Evolutionary conservation across 1,140 invertebrate species (phyloP), one percentile per base, ranked within the genome.

Genomic region (Rhopalosiphum padi): DNA sequence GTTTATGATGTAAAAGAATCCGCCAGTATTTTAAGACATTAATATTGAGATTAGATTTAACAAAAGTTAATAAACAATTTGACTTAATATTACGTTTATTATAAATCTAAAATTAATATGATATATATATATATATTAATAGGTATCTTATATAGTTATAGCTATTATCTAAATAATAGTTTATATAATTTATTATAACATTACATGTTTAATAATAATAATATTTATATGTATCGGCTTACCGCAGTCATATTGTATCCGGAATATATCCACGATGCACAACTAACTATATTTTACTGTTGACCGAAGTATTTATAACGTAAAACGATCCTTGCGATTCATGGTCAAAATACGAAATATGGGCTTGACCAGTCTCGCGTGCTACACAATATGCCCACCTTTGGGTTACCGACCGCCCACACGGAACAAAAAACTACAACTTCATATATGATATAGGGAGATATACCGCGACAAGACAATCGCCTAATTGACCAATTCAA

Each of bases 401-500:
- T 53, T 25, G 60, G 60, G 91, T 92, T 92, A 35, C 68, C n/a
- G 43, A 30, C 37, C 53, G 89, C 89, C 89, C 53, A 90, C 89
- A 90, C 89, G 89, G 89, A 90, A 90, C 89, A 30, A 35, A 88
- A 91, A 37, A 37, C 89, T 35, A 83, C 18, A 18, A 77, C 30
- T 77, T 77, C 77, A 35, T 22, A 23, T 37, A 83, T 37, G 4
- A 83, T 37, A 83, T 23, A 21, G 35, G 21, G 77, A 37, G 18
- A 46, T 30, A 46, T 30, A 30, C 11, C 68, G n/a, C 5, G 11
- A 35, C 41, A 23, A 83, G 68, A 92, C 90, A 92, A 92, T 92
- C 90, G 90, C 46, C 43, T 92, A 92, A 92, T 92, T 92, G 90
- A 92, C 68, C 90, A 37, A 92, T 92, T 92, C 77, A 92, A 92